Evolutionary conservation across 2,797 vertebrate genomes (phyloP).

Genomic region (Carduelis carduelis): DNA sequence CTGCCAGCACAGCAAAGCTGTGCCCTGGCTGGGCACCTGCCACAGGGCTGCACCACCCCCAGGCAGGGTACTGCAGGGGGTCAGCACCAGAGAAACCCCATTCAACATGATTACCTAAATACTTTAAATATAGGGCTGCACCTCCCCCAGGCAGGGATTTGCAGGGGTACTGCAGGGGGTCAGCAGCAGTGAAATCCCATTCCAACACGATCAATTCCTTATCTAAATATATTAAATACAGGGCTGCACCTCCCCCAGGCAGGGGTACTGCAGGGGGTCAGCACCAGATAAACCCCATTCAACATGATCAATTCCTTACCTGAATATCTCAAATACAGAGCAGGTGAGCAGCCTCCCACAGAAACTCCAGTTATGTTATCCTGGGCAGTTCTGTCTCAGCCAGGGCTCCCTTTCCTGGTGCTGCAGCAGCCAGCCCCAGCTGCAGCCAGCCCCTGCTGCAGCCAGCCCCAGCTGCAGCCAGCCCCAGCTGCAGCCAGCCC

Average conservation of each 20-base stretch:
- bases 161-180: too few relatives aligned
- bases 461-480: not conserved
- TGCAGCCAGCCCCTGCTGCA: not conserved
- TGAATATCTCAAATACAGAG: not conserved
- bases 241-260: too few relatives aligned
- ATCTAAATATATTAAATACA: not conserved
- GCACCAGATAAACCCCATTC: not conserved
- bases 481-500: not conserved
- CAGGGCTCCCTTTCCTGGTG: too few relatives aligned
- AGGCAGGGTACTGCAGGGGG: not conserved
- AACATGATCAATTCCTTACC: not conserved
- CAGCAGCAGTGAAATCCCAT: not conserved
- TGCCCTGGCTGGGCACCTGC: not conserved
- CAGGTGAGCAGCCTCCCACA: rapidly evolving
- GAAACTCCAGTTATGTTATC: not conserved
- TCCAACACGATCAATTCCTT: too few relatives aligned
- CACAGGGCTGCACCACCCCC: not conserved
- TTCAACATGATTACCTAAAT: rapidly evolving
- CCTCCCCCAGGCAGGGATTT: too few relatives aligned
- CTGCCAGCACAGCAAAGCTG: not conserved
- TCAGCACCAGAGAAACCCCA: not conserved
- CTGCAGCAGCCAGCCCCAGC: not conserved
- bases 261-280: too few relatives aligned
- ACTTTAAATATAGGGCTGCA: not conserved
- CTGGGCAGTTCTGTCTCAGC: not conserved